phyloP scores from a whole-genome alignment of 1,140 invertebrate species.

The Hyposmocoma kahamanoa region DNA sequence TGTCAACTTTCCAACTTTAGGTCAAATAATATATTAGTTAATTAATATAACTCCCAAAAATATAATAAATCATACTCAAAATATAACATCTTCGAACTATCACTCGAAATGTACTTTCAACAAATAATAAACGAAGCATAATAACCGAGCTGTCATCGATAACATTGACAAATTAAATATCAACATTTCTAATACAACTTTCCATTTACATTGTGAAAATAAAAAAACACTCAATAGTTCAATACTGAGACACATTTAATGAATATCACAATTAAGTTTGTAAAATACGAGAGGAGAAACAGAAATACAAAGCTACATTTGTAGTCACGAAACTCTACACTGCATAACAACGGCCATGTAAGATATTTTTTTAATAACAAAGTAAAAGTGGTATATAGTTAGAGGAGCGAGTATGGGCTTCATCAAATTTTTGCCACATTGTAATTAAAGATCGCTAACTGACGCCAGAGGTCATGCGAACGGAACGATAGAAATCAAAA shows the following conservation, averaged over 20 bases:
- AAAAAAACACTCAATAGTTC: background rate
- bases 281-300: background rate
- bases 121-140: constrained; percentile 23
- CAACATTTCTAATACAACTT: constrained; percentile 24
- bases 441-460: constrained; percentile 34
- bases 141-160: constrained; percentile 48
- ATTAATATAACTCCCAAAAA: too few relatives aligned
- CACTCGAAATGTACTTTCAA: constrained; percentile 22
- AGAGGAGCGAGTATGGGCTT: constrained; percentile 23
- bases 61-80: too few relatives aligned
- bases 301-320: background rate
- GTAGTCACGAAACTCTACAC: too few relatives aligned
- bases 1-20: too few relatives aligned
- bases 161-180: constrained; percentile 61
- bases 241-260: too few relatives aligned
- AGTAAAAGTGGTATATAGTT: constrained; percentile 11
- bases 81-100: too few relatives aligned
- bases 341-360: too few relatives aligned
- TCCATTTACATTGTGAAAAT: background rate
- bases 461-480: constrained; percentile 1
- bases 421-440: constrained; percentile 35
- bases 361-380: too few relatives aligned
- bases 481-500: background rate
- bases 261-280: background rate
- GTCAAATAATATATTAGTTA: too few relatives aligned